These are phyloP conservation scores for Helicoverpa armigera DNA, from an alignment of 1,140 invertebrate genomes.

Conservation along the genomic window DNA sequence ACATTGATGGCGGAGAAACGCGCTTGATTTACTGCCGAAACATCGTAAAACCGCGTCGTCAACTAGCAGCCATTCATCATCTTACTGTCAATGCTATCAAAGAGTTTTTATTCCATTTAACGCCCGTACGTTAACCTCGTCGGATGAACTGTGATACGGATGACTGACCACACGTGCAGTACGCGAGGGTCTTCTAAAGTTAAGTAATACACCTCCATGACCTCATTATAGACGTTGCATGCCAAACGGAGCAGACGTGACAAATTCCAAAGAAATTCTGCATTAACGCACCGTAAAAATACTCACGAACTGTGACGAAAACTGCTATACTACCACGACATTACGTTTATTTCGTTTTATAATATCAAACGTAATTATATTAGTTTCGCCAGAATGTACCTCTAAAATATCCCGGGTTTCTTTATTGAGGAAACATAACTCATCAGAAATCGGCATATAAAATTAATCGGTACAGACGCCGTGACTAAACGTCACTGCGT, in stretches of 20 bases:
- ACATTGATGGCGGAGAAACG: slow-evolving; percentile 11
- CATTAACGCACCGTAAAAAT: slow-evolving; percentile 28
- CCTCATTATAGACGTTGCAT: slow-evolving; percentile 18
- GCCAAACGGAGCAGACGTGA: slow-evolving; percentile 4
- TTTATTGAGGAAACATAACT: slow-evolving; percentile 47
- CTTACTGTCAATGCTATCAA: slow-evolving; percentile 75
- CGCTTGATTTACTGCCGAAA: slow-evolving; percentile 57
- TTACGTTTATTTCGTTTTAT: neutral
- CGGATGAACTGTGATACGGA: slow-evolving; percentile 43
- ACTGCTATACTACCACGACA: neutral
- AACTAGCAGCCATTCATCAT: slow-evolving; percentile 70
- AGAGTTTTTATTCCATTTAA: slow-evolving; percentile 75
- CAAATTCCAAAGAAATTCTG: slow-evolving; percentile 37
- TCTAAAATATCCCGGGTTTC: slow-evolving; percentile 12
- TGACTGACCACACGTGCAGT: slow-evolving; percentile 43
- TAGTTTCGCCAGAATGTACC: slow-evolving; percentile 2
- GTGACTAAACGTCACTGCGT: neutral
- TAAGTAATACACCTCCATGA: slow-evolving; percentile 17
- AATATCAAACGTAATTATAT: neutral
- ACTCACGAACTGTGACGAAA: slow-evolving; percentile 8
- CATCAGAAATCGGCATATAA: slow-evolving; percentile 19
- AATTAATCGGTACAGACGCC: slow-evolving; percentile 7
- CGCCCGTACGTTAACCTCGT: slow-evolving; percentile 73
- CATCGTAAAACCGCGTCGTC: slow-evolving; percentile 69
- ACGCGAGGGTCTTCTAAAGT: slow-evolving; percentile 21